Evolutionary conservation across 2,113 vertebrate species (phyloP).

Genomic region (Laticauda laticaudata): DNA sequence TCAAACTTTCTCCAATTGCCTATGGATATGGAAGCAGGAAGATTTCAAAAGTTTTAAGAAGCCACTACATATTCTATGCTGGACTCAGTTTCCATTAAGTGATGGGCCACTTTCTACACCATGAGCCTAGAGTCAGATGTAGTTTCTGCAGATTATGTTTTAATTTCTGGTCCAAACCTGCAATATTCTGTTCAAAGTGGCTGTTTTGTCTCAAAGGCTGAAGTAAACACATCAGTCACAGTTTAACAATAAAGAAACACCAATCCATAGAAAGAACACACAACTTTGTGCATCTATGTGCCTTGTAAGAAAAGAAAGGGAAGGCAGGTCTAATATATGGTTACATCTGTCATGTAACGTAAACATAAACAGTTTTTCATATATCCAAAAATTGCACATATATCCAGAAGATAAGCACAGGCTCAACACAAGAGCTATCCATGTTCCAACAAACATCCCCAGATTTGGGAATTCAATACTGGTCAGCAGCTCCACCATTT

Average conservation of each 20-base stretch:
- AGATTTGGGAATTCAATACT: neutral
- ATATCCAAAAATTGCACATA: slow-evolving; percentile 85
- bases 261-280: slow-evolving; percentile 57
- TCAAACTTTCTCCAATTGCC: slow-evolving; percentile 67
- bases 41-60: slow-evolving; percentile 54
- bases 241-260: slow-evolving; percentile 65
- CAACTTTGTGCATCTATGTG: slow-evolving; percentile 67
- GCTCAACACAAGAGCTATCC: slow-evolving; percentile 46
- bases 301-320: slow-evolving; percentile 44
- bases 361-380: slow-evolving; percentile 77
- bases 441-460: slow-evolving; percentile 33
- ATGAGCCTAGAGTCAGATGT: slow-evolving; percentile 34
- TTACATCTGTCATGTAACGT: slow-evolving; percentile 71
- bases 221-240: slow-evolving; percentile 75
- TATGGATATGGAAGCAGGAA: slow-evolving; percentile 59
- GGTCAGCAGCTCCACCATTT: slow-evolving; percentile 20
- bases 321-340: slow-evolving; percentile 60
- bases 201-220: slow-evolving; percentile 72
- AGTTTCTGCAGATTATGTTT: slow-evolving; percentile 53
- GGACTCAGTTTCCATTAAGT: slow-evolving; percentile 48
- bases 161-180: slow-evolving; percentile 55
- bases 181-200: slow-evolving; percentile 59
- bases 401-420: slow-evolving; percentile 64
- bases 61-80: slow-evolving; percentile 56
- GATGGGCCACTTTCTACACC: slow-evolving; percentile 30